Base-by-base conservation (phyloP, 2,888 invertebrate genomes). In the Acheta domesticus region DNA sequence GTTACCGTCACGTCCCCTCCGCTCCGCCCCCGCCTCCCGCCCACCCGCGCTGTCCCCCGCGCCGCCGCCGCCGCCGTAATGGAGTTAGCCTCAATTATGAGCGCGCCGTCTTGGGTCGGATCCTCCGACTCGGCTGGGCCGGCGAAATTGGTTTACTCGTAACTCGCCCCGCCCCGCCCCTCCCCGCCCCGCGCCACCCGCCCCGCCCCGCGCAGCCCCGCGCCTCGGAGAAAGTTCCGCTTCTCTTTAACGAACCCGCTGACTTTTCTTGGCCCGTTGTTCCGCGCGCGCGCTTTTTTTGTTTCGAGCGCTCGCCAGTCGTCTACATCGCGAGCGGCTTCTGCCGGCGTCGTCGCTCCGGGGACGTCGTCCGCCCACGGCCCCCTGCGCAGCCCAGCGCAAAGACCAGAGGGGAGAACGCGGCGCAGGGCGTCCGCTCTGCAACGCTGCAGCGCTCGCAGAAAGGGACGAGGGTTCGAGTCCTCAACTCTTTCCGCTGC, bases 21-120 rank as follows among this genome's bases (percentile, higher is more conserved):
- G n/a, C n/a, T 11, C 62, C 62, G 11, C 62, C 14, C 4, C 4
- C 12, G 3, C 62, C 62, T 5, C 36, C 36, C 62, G n/a, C 14
- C 14, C 62, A 1, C 62, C 62, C 62, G 8, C 62, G n/a, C 62
- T n/a, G 14, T 62, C 62, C 4, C 62, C 62, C 62, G n/a, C 62
- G 14, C n/a, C 62, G 62, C n/a, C 62, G 62, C n/a, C n/a, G 16
- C 62, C 62, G 62, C 62, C 14, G 62, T 62, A 62, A 62, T n/a
- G 62, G 62, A 62, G 62, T 62, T 62, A 62, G 62, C 62, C 62
- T 62, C 62, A 62, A 62, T 62, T 62, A 62, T 62, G 62, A 62
- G 16, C 62, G 62, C 62, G 62, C 62, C 62, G 62, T 62, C 62
- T 62, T 62, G 62, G 62, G 62, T 62, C 16, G 62, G 16, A 16